Evolutionary conservation across 2,797 vertebrate species (phyloP).

Genomic region (Salarias fasciatus): DNA sequence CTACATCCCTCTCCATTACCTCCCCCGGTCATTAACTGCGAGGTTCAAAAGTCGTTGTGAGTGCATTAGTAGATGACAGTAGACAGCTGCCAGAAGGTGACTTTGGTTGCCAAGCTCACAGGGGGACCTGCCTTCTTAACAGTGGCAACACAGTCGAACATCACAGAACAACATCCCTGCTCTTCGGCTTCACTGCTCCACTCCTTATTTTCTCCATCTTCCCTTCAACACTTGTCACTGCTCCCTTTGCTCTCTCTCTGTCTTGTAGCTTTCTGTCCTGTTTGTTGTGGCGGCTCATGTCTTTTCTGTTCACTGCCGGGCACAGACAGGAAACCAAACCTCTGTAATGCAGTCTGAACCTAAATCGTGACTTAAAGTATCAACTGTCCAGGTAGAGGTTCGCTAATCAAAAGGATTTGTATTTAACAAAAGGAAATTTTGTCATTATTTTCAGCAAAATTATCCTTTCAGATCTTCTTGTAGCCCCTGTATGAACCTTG

Average conservation of each 20-base stretch:
- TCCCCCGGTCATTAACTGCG: constrained; percentile 72
- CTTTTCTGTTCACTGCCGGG: too few relatives aligned
- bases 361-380: too few relatives aligned
- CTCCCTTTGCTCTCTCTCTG: not conserved
- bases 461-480: too few relatives aligned
- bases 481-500: too few relatives aligned
- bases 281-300: too few relatives aligned
- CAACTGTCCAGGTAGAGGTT: too few relatives aligned
- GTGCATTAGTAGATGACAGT: constrained; percentile 78
- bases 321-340: too few relatives aligned
- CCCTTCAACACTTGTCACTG: too few relatives aligned
- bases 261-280: not conserved
- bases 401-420: too few relatives aligned
- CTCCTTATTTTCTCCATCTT: not conserved
- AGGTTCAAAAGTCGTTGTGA: constrained; percentile 62
- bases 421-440: too few relatives aligned
- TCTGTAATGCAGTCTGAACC: too few relatives aligned
- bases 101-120: constrained; percentile 65
- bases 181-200: constrained; percentile 13
- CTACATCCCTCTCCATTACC: constrained; percentile 72
- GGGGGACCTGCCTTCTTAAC: constrained; percentile 64
- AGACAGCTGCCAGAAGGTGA: constrained; percentile 82
- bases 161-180: constrained; percentile 35
- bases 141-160: constrained; percentile 44
- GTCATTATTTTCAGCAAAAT: too few relatives aligned